A percentile compares a stretch with the other conserved stretches of the same genome.
Evolutionary conservation across 2,888 invertebrate genomes (phyloP).

Genomic region (Azorinus chamasolen): DNA sequence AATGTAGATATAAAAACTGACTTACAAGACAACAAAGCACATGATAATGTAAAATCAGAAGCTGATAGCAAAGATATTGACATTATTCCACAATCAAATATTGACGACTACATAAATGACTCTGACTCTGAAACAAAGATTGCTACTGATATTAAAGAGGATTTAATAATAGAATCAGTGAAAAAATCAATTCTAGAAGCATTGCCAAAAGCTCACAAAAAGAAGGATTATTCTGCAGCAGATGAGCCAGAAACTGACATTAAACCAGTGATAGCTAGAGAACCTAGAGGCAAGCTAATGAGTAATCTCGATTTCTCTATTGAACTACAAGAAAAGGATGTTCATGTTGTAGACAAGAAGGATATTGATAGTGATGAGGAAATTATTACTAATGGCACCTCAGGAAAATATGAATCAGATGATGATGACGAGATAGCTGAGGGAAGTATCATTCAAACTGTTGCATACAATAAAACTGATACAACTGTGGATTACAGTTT

Average conservation of each 20-base stretch:
- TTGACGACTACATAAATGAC: slow-evolving; percentile 42
- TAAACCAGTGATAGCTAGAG: slow-evolving; percentile 37
- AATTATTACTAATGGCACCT: not conserved
- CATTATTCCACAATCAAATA: slow-evolving; percentile 33
- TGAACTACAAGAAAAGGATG: slow-evolving; percentile 36
- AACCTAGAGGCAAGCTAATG: slow-evolving; percentile 35
- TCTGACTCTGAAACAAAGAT: slow-evolving; percentile 45
- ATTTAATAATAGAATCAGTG: slow-evolving; percentile 25
- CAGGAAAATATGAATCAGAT: not conserved
- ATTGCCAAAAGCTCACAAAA: slow-evolving; percentile 18
- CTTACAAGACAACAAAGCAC: slow-evolving; percentile 5
- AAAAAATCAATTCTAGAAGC: slow-evolving; percentile 26
- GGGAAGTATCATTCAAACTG: slow-evolving; percentile 29
- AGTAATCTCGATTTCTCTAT: slow-evolving; percentile 17
- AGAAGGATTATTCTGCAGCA: slow-evolving; percentile 23
- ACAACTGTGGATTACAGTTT: slow-evolving; percentile 36
- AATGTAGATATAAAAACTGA: slow-evolving; percentile 27
- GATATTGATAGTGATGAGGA: slow-evolving; percentile 53
- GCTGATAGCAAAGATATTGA: slow-evolving; percentile 5
- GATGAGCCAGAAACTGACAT: slow-evolving; percentile 53
- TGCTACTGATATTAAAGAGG: not conserved
- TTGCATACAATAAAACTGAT: not conserved
- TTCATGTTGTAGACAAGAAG: not conserved
- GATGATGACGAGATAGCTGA: slow-evolving; percentile 24
- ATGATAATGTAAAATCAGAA: not conserved